Conservation (phyloP, 2,797 vertebrate species). For the Acipenser ruthenus region DNA sequence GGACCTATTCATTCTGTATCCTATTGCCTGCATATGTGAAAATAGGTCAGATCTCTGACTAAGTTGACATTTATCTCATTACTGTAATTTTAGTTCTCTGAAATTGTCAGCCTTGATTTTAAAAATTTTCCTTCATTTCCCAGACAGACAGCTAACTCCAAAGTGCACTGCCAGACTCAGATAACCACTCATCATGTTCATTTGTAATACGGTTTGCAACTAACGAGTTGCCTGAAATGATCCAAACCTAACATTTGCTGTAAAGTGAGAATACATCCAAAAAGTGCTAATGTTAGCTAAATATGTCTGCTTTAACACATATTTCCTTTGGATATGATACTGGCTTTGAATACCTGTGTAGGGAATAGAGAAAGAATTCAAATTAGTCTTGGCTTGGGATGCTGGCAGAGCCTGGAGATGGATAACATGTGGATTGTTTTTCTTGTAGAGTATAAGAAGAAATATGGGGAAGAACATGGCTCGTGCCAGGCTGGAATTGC, state of each 20-base stretch:
- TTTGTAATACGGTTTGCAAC: conserved; percentile 33
- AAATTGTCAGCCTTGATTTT: no score
- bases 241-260: conserved; percentile 63
- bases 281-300: conserved; percentile 39
- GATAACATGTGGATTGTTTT: conserved; percentile 58
- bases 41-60: no score
- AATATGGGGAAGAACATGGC: conserved; percentile 95
- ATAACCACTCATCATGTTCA: conserved; percentile 25
- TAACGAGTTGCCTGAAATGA: conserved; percentile 22
- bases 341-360: conserved; percentile 63
- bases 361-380: conserved; percentile 64
- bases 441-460: conserved; percentile 91
- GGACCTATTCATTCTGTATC: no score
- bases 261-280: conserved; percentile 42
- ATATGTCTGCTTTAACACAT: conserved; percentile 42
- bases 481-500: conserved; percentile 97
- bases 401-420: conserved; percentile 43
- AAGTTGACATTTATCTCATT: no score
- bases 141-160: conserved; percentile 27
- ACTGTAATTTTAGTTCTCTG: no score
- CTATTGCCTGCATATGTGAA: no score
- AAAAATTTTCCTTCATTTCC: conserved; percentile 42
- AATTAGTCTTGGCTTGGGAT: conserved; percentile 55
- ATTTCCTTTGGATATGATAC: conserved; percentile 49
- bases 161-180: conserved; percentile 22